A percentile compares a stretch with the other conserved stretches of the same genome.
These are phyloP conservation scores for Bibio marci DNA, from an alignment of 2,888 invertebrate genomes.

Conservation along the genomic window DNA sequence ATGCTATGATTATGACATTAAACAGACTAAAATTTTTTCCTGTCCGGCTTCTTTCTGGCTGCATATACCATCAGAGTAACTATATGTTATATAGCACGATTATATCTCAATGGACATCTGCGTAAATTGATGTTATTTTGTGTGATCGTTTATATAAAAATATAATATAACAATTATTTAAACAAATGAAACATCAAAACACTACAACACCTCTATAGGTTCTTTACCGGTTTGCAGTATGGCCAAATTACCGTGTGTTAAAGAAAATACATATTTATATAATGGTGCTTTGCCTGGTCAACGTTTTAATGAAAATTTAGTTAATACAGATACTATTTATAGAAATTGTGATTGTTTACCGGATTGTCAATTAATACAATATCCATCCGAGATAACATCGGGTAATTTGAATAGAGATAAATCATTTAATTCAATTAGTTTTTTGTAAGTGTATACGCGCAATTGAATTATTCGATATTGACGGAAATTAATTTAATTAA, in stretches of 20 bases:
- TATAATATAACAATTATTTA: too few relatives aligned
- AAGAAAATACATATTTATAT: conserved; percentile 10
- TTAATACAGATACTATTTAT: conserved; percentile 7
- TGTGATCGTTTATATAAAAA: too few relatives aligned
- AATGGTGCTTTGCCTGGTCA: conserved; percentile 28
- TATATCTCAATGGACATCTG: too few relatives aligned
- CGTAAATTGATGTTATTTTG: too few relatives aligned
- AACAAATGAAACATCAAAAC: too few relatives aligned
- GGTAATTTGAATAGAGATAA: conserved; percentile 33
- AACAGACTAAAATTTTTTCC: too few relatives aligned
- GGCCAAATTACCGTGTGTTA: conserved; percentile 18
- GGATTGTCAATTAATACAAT: conserved; percentile 44
- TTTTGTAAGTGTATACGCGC: conserved; percentile 35
- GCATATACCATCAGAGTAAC: too few relatives aligned
- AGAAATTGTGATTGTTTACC: conserved; percentile 36
- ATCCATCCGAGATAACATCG: conserved; percentile 44
- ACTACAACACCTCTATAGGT: too few relatives aligned
- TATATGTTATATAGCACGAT: too few relatives aligned
- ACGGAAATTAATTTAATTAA: not conserved
- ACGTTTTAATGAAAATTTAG: conserved; percentile 11
- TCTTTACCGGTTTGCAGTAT: conserved; percentile 17
- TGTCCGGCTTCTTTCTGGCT: too few relatives aligned
- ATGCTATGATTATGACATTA: too few relatives aligned
- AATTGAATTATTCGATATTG: not conserved
- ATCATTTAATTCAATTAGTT: conserved; percentile 28